A percentile compares a stretch with the other conserved stretches of the same genome.
These are phyloP conservation scores for Tachysurus fulvidraco DNA, from an alignment of 2,113 vertebrate species.

Conservation along the genomic window DNA sequence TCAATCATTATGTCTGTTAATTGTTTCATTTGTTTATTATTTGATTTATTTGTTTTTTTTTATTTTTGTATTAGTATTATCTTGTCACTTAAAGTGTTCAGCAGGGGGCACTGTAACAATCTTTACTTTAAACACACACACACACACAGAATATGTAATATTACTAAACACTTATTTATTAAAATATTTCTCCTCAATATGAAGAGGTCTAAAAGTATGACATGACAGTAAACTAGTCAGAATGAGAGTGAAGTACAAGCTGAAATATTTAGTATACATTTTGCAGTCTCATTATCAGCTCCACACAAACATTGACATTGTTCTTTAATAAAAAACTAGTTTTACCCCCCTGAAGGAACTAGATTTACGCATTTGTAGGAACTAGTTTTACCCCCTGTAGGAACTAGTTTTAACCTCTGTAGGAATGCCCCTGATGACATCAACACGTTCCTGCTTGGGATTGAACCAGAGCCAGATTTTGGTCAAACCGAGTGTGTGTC, in stretches of 20 bases:
- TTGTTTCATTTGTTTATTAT: no score
- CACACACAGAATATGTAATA: no score
- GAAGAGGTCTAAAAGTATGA: neutral
- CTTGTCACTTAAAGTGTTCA: neutral
- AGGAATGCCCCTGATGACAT: neutral
- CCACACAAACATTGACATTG: neutral
- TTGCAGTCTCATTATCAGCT: no score
- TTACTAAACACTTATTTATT: neutral
- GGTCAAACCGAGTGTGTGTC: no score
- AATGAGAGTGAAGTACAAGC: no score
- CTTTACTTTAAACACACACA: neutral
- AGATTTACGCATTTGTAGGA: neutral
- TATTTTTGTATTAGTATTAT: no score
- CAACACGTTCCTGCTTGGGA: neutral
- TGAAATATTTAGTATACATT: no score
- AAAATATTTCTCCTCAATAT: neutral
- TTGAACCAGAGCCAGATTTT: neutral
- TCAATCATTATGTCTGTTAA: no score
- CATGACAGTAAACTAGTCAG: neutral
- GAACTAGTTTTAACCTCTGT: no score
- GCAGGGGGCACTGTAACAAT: neutral
- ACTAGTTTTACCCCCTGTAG: no score
- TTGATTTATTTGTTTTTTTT: neutral
- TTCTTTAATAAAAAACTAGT: neutral
- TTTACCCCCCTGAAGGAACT: no score